phyloP scores from a whole-genome alignment of 2,797 vertebrate genomes.

The Propithecus perrieri region DNA sequence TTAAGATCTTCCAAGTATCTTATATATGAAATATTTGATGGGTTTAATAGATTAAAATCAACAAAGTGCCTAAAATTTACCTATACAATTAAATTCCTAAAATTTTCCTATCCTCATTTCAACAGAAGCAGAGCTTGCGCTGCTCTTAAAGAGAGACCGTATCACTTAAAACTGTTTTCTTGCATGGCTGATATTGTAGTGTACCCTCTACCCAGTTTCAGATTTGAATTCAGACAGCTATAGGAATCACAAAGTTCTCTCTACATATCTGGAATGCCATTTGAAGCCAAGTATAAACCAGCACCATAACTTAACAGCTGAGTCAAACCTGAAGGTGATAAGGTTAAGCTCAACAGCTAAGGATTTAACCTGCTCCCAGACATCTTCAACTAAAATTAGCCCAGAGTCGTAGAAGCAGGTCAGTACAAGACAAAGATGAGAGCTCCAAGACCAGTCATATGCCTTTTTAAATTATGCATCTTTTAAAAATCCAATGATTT shows the following conservation, averaged over 20 bases:
- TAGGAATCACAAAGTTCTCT: neutral
- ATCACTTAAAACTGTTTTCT: neutral
- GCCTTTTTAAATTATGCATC: neutral
- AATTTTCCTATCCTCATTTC: neutral
- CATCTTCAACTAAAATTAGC: conserved; percentile 13
- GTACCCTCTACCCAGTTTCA: neutral
- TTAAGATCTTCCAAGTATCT: neutral
- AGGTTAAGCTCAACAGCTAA: neutral
- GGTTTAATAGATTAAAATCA: neutral
- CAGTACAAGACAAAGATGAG: neutral
- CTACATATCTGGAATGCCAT: neutral
- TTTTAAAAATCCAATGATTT: neutral
- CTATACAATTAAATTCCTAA: neutral
- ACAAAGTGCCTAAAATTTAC: neutral
- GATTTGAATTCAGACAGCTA: neutral
- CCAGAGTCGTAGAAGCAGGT: neutral
- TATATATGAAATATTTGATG: neutral
- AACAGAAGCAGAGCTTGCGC: neutral
- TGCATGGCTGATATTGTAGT: neutral
- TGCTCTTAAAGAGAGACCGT: neutral
- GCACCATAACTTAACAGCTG: neutral
- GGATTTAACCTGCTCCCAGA: neutral
- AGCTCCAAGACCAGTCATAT: neutral
- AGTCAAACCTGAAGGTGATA: neutral
- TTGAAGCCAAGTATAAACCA: neutral